phyloP scores from a whole-genome alignment of 2,113 vertebrate genomes.

The Silurus asotus region DNA sequence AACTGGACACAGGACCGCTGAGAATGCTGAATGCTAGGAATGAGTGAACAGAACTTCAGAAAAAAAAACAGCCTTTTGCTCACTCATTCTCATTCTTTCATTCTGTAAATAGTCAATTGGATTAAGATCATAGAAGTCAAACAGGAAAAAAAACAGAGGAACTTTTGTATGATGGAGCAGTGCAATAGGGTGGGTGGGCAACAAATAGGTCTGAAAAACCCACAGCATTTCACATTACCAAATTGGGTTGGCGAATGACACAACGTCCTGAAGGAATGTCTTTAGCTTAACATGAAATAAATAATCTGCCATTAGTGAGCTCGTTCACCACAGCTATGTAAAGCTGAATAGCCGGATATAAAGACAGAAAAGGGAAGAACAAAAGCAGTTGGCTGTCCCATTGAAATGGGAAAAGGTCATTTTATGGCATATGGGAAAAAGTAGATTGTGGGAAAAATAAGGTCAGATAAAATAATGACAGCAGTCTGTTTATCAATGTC shows the following conservation, averaged over 20 bases:
- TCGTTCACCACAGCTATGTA: conserved; percentile 70
- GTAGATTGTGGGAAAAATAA: conserved; percentile 60
- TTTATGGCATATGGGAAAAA: conserved; percentile 64
- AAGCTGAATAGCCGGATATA: conserved; percentile 66
- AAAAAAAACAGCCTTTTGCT: conserved; percentile 49
- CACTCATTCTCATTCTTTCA: conserved; percentile 66
- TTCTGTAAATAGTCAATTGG: conserved; percentile 70
- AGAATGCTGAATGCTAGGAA: conserved; percentile 46
- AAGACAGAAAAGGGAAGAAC: conserved; percentile 52
- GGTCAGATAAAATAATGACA: conserved; percentile 53
- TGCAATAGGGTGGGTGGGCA: conserved; percentile 59
- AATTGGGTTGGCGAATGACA: conserved; percentile 76
- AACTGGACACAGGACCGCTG: conserved; percentile 56
- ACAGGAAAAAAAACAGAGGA: conserved; percentile 41
- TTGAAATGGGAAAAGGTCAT: conserved; percentile 63
- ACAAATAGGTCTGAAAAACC: conserved; percentile 63
- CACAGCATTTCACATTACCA: conserved; percentile 76
- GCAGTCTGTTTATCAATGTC: conserved; percentile 50
- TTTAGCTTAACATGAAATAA: conserved; percentile 70
- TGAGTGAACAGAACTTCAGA: conserved; percentile 66
- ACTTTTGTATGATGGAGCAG: conserved; percentile 73
- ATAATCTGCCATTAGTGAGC: conserved; percentile 68
- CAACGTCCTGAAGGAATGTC: conserved; percentile 69
- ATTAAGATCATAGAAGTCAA: conserved; percentile 59
- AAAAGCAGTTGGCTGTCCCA: conserved; percentile 50